These are phyloP conservation scores for Bombus affinis DNA, from an alignment of 1,140 invertebrate species.

Conservation along the genomic window DNA sequence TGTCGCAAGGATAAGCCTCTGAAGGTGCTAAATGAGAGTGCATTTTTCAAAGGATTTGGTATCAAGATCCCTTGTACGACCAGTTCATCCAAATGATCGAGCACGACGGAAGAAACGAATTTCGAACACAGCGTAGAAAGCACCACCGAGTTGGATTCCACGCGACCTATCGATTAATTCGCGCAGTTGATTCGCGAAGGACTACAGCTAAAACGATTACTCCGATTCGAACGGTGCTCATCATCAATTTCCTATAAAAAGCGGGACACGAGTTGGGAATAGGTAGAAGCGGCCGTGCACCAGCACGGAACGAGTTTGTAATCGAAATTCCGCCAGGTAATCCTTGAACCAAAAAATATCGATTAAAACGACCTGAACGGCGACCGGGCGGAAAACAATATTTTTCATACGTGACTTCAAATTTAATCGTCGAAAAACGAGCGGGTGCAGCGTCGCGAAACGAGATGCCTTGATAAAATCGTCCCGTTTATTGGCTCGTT, in stretches of 20 bases:
- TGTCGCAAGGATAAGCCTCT: background rate
- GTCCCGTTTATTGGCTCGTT: conserved; percentile 15
- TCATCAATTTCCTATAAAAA: conserved; percentile 39
- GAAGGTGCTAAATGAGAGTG: background rate
- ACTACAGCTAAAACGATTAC: conserved; percentile 18
- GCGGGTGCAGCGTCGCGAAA: background rate
- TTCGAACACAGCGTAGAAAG: background rate
- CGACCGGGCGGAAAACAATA: conserved; percentile 20
- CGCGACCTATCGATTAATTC: conserved; percentile 22
- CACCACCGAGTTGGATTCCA: background rate
- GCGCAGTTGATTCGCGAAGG: background rate
- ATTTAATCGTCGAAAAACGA: conserved; percentile 28
- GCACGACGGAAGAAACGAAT: background rate
- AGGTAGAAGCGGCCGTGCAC: background rate
- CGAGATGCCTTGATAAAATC: conserved; percentile 25
- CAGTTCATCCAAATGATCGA: background rate
- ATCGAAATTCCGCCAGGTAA: conserved; percentile 29
- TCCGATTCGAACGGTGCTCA: conserved; percentile 1
- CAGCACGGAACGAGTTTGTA: background rate
- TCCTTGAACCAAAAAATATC: conserved; percentile 19
- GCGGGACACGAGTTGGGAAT: background rate
- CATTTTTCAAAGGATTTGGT: background rate
- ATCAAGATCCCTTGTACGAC: background rate
- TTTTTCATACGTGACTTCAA: conserved; percentile 36
- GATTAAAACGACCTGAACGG: background rate